phyloP scores from a whole-genome alignment of 1,140 invertebrate species.

The Scylla paramamosain region DNA sequence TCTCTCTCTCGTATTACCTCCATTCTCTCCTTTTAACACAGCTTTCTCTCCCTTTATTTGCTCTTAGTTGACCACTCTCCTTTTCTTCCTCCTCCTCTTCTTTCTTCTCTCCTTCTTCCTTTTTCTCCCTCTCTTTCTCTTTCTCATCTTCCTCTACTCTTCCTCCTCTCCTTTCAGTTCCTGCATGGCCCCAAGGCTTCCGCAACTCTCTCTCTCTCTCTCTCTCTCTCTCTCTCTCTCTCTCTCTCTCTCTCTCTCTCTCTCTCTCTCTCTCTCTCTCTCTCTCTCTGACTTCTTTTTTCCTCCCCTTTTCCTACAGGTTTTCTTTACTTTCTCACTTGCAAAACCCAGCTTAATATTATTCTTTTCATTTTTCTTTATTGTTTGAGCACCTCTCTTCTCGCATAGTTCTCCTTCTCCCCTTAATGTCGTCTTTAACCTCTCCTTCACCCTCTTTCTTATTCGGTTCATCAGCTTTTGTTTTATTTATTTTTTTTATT shows the following conservation, averaged over 20 bases:
- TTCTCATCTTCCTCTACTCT: not conserved
- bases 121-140: not conserved
- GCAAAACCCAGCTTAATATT: not conserved
- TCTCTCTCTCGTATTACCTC: conserved; percentile 8
- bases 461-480: too few species aligned
- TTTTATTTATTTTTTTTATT: too few species aligned
- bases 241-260: not conserved
- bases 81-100: not conserved
- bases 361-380: not conserved
- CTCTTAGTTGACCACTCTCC: too few species aligned
- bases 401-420: not conserved
- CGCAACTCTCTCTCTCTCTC: not conserved
- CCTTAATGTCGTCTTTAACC: not conserved
- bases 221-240: too few species aligned
- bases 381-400: not conserved
- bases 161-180: not conserved
- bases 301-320: not conserved
- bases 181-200: not conserved
- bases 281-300: not conserved
- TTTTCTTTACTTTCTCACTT: not conserved
- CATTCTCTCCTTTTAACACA: not conserved
- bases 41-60: not conserved
- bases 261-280: not conserved
- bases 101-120: not conserved
- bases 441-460: not conserved